Conservation (phyloP, 2,888 invertebrate species). For the Syrphus vitripennis region DNA sequence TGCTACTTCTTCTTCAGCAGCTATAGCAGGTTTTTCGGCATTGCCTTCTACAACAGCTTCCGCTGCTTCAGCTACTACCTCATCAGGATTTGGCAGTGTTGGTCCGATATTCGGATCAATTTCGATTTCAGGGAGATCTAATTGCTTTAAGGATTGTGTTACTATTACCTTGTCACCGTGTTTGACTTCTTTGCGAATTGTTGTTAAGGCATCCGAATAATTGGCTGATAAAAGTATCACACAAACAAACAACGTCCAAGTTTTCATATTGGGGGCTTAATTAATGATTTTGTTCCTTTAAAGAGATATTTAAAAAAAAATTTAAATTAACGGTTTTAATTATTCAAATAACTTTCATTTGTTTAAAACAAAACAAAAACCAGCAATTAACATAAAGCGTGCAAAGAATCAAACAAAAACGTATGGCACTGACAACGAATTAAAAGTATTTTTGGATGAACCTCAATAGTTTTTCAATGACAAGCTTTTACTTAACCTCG, state of each 20-base stretch:
- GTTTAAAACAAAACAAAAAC: not conserved
- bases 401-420: not conserved
- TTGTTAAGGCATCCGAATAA: conserved; percentile 29
- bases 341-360: conserved; percentile 19
- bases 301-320: not conserved
- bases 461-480: conserved; percentile 7
- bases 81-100: conserved; percentile 71
- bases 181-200: conserved; percentile 46
- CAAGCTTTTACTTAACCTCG: conserved; percentile 12
- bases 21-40: conserved; percentile 5
- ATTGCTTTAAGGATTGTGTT: conserved; percentile 77
- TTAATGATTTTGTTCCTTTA: not conserved
- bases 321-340: not conserved
- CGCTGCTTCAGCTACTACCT: conserved; percentile 73
- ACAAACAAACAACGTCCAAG: conserved; percentile 20
- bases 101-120: conserved; percentile 80
- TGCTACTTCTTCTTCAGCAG: conserved; percentile 45
- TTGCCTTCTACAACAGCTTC: conserved; percentile 62
- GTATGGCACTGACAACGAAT: not conserved
- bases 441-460: not conserved
- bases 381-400: not conserved
- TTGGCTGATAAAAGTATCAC: conserved; percentile 20
- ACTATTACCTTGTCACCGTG: conserved; percentile 78
- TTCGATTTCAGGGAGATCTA: conserved; percentile 78
- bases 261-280: conserved; percentile 41